Evolutionary conservation across 2,113 vertebrate genomes (phyloP).

Genomic region (Parus major): DNA sequence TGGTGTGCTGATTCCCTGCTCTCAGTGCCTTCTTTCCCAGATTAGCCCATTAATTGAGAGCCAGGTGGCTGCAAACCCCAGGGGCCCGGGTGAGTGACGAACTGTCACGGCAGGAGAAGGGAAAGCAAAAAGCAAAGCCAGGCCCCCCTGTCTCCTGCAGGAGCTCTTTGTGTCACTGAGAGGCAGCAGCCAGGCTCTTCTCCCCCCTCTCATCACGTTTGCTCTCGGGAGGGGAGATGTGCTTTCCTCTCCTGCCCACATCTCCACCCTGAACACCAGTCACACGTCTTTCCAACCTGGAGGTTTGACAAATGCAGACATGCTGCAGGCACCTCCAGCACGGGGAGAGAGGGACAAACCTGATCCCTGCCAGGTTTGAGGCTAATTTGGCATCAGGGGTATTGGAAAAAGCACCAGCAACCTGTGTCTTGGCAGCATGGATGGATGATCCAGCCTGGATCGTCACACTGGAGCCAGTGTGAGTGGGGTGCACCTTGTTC

Average conservation of each 20-base stretch:
- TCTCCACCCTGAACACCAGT: not conserved
- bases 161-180: not conserved
- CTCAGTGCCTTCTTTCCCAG: slow-evolving; percentile 36
- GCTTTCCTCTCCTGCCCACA: not conserved
- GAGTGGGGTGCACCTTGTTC: too few species aligned
- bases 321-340: not conserved
- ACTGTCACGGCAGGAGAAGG: not conserved
- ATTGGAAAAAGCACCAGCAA: not conserved
- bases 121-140: not conserved
- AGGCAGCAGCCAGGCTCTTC: not conserved
- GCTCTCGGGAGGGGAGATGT: not conserved
- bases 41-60: slow-evolving; percentile 59
- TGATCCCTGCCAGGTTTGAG: not conserved
- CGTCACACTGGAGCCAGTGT: not conserved
- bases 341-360: not conserved
- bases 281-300: not conserved
- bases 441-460: not conserved
- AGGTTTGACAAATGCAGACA: not conserved
- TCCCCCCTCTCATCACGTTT: not conserved
- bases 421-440: not conserved
- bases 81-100: not conserved
- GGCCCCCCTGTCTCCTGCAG: not conserved
- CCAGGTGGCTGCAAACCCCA: slow-evolving; percentile 23
- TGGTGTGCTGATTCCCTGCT: slow-evolving; percentile 28
- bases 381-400: not conserved